Evolutionary conservation across 2,888 invertebrate genomes (phyloP), one percentile per base, ranked within the genome.

Genomic region (Urechis unicinctus): DNA sequence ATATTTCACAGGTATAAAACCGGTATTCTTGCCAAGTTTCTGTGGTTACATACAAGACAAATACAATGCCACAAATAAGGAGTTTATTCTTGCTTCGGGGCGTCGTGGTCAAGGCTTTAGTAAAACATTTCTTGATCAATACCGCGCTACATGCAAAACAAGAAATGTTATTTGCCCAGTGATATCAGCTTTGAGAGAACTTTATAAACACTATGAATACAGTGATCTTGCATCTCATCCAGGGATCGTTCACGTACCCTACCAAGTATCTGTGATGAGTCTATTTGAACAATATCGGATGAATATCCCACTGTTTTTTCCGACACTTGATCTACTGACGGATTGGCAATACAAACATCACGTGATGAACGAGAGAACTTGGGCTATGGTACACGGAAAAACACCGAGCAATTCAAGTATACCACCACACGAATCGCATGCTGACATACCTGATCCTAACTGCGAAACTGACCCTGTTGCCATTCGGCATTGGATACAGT

Each of bases 361-460:
- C 25, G 45, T 60, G 26, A 53, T 60, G 53, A 52, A 52, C 24
- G 60, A 58, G 24, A 49, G 53, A 30, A 60, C 58, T 2, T 58
- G 56, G 56, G 51, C 50, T 3, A 43, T 45, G 25, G 31, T 50
- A 6, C 21, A 47, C 13, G 6, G 25, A 26, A 50, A 44, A 13
- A 36, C 17, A 13, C 17, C 36, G 4, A 30, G 42, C 2, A 31
- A 29, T 3, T 60, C 60, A 3, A 29, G 31, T 43, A 52, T 60
- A 22, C 88, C 79, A 61, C 30, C 57, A 3, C 53, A 53, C 51
- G 3, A 17, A 1, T 58, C 57, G 9, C 50, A 57, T 31, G 1
- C 22, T 22, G 9, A 43, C 6, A 3, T 58, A 13, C 58, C 60
- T 2, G 60, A 60, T 29, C 60, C 60, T 9, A 60, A 58, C 45